Percentiles rank a stretch among this genome's conserved stretches.
Conservation (phyloP, 2,888 invertebrate genomes). For the Drosophila barbarae region DNA sequence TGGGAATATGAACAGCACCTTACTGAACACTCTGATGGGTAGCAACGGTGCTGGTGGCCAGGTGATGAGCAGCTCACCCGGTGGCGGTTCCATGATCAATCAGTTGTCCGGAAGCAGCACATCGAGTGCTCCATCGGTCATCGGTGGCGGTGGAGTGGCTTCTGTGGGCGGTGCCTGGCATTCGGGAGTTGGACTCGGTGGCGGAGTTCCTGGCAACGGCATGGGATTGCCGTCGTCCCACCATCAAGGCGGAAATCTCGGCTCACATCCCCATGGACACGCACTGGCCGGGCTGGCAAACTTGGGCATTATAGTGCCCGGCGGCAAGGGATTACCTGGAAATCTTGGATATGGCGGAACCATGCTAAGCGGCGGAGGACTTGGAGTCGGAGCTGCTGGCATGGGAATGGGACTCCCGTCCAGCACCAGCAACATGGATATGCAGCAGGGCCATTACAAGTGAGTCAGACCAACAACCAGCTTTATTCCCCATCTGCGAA, state of each 20-base stretch:
- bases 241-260: constrained; percentile 15
- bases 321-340: constrained; percentile 53
- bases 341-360: constrained; percentile 52
- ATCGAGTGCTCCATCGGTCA: constrained; percentile 33
- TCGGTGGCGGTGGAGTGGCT: constrained; percentile 18
- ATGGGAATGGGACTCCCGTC: constrained; percentile 46
- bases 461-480: constrained; percentile 35
- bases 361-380: constrained; percentile 49
- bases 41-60: constrained; percentile 38
- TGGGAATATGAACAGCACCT: constrained; percentile 61
- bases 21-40: constrained; percentile 62
- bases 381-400: constrained; percentile 43
- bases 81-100: constrained; percentile 33
- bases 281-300: constrained; percentile 70
- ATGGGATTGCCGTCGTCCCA: constrained; percentile 8
- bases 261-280: constrained; percentile 67
- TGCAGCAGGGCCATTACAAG: constrained; percentile 62
- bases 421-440: constrained; percentile 53
- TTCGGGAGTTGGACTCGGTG: constrained; percentile 15
- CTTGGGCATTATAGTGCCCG: constrained; percentile 71
- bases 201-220: constrained; percentile 29
- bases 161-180: constrained; percentile 30
- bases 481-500: constrained; percentile 24
- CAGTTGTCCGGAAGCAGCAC: constrained; percentile 39
- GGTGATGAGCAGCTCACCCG: constrained; percentile 20